Percentiles rank a stretch among this genome's conserved stretches.
Conservation (phyloP, 1,140 invertebrate genomes). For the Oedothorax gibbosus region DNA sequence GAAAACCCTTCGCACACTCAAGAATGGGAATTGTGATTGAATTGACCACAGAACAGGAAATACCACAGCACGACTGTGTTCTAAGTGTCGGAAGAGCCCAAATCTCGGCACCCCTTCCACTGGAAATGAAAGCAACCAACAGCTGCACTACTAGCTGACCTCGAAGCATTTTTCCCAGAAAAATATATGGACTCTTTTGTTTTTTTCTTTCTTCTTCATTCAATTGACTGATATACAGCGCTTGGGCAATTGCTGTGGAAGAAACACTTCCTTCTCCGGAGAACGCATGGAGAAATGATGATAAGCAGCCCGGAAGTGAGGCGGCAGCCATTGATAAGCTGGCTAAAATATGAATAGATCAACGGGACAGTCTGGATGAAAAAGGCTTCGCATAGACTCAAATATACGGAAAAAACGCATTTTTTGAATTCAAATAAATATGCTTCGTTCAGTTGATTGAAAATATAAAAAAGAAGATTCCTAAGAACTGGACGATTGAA, state of each 20-base stretch:
- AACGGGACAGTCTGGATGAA: background rate
- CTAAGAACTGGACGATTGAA: no score
- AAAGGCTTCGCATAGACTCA: no score
- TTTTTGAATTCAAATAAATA: no score
- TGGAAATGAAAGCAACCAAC: constrained; percentile 27
- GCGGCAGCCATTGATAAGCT: background rate
- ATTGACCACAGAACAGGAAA: no score
- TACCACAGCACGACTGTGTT: no score
- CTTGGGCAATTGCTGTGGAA: background rate
- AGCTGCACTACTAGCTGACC: constrained; percentile 39
- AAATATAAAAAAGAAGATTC: no score
- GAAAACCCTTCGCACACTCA: no score
- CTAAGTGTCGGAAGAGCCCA: background rate
- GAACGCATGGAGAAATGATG: no score
- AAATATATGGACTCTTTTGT: constrained; percentile 17
- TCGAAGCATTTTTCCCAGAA: constrained; percentile 31
- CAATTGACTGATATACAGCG: constrained; percentile 43
- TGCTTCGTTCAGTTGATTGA: no score
- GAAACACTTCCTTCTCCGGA: no score
- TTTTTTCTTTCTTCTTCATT: constrained; percentile 18
- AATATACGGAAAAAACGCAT: no score
- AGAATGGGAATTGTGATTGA: no score
- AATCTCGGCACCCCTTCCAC: constrained; percentile 12
- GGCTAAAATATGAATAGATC: background rate
- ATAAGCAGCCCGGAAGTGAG: background rate